Conservation (phyloP, 2,888 invertebrate species). For the Cryptocheilus praepositus region DNA sequence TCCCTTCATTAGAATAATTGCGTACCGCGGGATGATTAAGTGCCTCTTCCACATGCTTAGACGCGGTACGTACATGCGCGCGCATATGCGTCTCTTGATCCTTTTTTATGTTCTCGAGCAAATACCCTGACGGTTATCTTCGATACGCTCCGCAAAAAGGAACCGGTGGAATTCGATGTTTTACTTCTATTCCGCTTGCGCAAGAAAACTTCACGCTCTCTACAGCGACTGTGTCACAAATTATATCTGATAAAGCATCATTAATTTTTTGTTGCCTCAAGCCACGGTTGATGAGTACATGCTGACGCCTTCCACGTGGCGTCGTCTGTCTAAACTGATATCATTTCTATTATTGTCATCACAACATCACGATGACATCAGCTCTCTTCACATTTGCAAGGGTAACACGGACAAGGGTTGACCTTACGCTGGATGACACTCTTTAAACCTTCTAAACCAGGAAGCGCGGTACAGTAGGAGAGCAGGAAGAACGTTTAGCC, state of each 20-base stretch:
- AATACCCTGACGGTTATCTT: slow-evolving; percentile 4
- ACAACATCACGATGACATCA: slow-evolving; percentile 36
- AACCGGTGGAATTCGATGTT: not conserved
- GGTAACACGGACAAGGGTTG: slow-evolving; percentile 1
- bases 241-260: too few relatives aligned
- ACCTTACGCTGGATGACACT: slow-evolving; percentile 4
- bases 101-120: slow-evolving; percentile 16
- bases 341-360: slow-evolving; percentile 44
- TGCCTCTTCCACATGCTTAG: slow-evolving; percentile 47
- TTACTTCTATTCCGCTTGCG: not conserved
- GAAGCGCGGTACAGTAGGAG: slow-evolving; percentile 24
- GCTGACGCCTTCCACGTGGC: not conserved
- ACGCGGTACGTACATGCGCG: slow-evolving; percentile 4
- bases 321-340: slow-evolving; percentile 34
- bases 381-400: slow-evolving; percentile 22
- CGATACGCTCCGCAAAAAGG: not conserved
- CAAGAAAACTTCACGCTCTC: too few relatives aligned
- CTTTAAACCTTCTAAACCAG: slow-evolving; percentile 26
- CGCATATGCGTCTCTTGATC: slow-evolving; percentile 24
- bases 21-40: slow-evolving; percentile 58
- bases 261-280: not conserved
- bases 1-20: slow-evolving; percentile 63
- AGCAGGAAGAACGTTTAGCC: slow-evolving; percentile 6
- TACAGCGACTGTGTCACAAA: too few relatives aligned
- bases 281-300: not conserved